Conservation (phyloP, 2,113 vertebrate species). For the Cygnus atratus region DNA sequence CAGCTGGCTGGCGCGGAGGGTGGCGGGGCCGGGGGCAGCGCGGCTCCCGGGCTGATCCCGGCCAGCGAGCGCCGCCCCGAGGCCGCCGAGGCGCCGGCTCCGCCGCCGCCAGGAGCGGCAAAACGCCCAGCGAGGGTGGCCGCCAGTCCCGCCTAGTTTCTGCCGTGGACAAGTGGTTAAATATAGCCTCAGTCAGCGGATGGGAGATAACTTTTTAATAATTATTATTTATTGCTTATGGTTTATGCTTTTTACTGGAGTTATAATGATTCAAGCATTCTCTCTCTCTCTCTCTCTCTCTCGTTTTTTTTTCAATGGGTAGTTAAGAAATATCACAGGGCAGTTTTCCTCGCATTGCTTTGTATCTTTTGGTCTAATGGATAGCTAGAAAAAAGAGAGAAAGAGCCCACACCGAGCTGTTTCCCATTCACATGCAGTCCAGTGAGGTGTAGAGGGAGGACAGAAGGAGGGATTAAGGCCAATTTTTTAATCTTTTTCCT, state of each 20-base stretch:
- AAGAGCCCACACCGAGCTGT: neutral
- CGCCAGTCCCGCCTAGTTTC: neutral
- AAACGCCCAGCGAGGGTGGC: neutral
- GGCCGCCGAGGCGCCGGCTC: conserved; percentile 29
- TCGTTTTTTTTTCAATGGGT: neutral
- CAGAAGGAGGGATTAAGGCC: neutral
- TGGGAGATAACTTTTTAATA: neutral
- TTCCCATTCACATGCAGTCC: neutral
- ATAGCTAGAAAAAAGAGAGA: neutral
- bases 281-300: no score
- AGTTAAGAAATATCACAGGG: neutral
- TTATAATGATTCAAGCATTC: neutral
- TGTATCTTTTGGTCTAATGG: neutral
- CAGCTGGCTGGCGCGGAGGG: neutral
- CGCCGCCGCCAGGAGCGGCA: neutral
- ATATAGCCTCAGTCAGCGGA: neutral
- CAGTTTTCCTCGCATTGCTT: neutral
- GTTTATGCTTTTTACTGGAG: neutral
- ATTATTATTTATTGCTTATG: neutral
- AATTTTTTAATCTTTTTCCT: neutral
- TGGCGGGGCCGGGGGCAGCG: neutral
- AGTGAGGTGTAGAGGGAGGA: neutral
- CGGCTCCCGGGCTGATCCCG: neutral
- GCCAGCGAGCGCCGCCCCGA: conserved; percentile 77
- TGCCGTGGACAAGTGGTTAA: neutral